phyloP scores from a whole-genome alignment of 2,888 invertebrate species.

The Periphyllus acericola region DNA sequence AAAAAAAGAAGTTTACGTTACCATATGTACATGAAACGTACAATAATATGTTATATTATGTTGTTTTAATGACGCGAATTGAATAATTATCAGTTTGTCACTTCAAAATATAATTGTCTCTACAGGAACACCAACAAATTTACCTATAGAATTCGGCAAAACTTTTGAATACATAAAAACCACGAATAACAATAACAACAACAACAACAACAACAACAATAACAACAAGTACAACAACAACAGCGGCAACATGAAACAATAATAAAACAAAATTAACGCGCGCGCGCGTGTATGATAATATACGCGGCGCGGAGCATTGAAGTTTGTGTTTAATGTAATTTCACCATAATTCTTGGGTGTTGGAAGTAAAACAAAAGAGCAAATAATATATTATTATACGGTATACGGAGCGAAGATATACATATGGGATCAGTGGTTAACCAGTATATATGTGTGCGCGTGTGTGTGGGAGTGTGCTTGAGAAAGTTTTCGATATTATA shows the following conservation, averaged over 20 bases:
- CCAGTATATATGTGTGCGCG: neutral
- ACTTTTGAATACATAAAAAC: constrained; percentile 40
- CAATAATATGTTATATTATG: too few species aligned
- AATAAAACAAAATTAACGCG: constrained; percentile 33
- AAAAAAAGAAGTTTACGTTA: neutral
- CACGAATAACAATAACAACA: constrained; percentile 18
- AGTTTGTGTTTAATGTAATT: constrained; percentile 35
- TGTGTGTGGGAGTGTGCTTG: neutral
- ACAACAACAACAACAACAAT: neutral
- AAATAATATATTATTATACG: too few species aligned
- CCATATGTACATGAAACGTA: neutral
- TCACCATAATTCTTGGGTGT: constrained; percentile 15
- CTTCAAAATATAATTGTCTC: neutral
- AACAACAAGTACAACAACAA: too few species aligned
- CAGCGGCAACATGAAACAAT: neutral
- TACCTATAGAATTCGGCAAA: neutral
- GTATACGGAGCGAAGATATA: constrained; percentile 5
- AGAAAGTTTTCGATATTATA: constrained; percentile 34
- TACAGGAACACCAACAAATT: neutral
- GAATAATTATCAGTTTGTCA: neutral
- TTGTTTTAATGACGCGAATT: neutral
- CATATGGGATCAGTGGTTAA: constrained; percentile 38
- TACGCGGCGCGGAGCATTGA: neutral
- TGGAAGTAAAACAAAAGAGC: constrained; percentile 29
- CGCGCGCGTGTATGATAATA: too few species aligned